Conservation (phyloP, 2,113 vertebrate species). For the Hippocampus guttulatus region DNA sequence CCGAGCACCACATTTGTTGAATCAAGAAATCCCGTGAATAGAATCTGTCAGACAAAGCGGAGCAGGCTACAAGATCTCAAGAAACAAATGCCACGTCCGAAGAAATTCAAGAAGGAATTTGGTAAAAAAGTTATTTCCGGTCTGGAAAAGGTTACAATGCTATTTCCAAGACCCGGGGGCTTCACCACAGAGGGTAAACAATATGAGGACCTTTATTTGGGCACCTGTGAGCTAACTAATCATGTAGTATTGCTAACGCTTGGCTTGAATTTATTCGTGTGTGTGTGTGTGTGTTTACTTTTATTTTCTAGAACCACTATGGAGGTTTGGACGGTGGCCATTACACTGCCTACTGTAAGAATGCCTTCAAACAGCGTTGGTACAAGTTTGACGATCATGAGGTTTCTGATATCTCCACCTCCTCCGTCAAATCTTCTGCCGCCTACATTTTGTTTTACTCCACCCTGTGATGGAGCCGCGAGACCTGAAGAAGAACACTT, state of each 20-base stretch:
- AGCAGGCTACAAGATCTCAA: no score
- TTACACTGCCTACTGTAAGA: conserved; percentile 97
- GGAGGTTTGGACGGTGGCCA: conserved; percentile 94
- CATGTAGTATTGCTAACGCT: neutral
- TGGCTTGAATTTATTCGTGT: neutral
- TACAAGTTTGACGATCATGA: conserved; percentile 98
- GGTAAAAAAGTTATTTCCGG: no score
- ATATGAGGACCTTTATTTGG: neutral
- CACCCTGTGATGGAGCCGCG: conserved; percentile 74
- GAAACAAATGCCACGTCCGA: no score
- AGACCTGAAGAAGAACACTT: conserved; percentile 50
- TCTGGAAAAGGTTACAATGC: no score
- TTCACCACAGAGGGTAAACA: no score
- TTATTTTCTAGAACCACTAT: conserved; percentile 85
- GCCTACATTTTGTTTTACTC: conserved; percentile 98
- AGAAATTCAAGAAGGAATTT: no score
- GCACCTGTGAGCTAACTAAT: neutral
- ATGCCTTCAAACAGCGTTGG: conserved; percentile 84
- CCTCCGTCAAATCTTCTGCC: conserved; percentile 90
- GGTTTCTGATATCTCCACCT: conserved; percentile 86
- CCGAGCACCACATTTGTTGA: no score
- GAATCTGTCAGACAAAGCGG: no score
- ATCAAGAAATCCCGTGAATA: no score
- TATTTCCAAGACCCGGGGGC: no score
- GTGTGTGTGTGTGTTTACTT: neutral